These are phyloP conservation scores for Hemibagrus wyckioides DNA, from an alignment of 2,113 vertebrate genomes.

Conservation along the genomic window DNA sequence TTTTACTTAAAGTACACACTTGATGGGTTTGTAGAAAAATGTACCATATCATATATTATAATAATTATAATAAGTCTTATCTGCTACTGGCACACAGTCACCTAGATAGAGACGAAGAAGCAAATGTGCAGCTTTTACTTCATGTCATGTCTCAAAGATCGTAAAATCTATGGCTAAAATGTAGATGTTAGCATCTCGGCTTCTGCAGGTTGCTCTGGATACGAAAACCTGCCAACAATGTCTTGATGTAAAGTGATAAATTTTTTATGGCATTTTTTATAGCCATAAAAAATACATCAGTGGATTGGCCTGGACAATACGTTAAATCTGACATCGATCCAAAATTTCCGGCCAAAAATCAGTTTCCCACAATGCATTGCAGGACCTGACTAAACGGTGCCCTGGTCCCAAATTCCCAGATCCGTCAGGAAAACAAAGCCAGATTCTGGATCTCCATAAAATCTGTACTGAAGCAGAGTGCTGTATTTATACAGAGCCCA, in stretches of 20 bases:
- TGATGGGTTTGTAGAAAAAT: background rate
- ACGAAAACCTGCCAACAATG: background rate
- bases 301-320: background rate
- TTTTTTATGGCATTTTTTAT: background rate
- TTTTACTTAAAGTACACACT: background rate
- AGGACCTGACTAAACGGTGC: background rate
- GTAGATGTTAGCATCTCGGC: background rate
- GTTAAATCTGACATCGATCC: background rate
- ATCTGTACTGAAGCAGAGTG: background rate
- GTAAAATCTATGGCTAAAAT: background rate
- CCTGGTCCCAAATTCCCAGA: background rate
- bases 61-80: background rate
- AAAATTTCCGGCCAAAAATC: background rate
- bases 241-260: background rate
- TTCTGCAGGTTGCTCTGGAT: background rate
- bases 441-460: background rate
- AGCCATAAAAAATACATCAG: background rate
- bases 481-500: constrained; percentile 6
- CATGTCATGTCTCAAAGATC: background rate
- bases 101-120: background rate
- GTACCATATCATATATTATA: background rate
- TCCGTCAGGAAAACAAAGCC: no score
- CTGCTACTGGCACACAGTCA: background rate
- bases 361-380: background rate
- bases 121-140: background rate